A percentile compares a stretch with the other conserved stretches of the same genome.
Evolutionary conservation across 2,888 invertebrate genomes (phyloP).

Genomic region (Strigamia maritima): DNA sequence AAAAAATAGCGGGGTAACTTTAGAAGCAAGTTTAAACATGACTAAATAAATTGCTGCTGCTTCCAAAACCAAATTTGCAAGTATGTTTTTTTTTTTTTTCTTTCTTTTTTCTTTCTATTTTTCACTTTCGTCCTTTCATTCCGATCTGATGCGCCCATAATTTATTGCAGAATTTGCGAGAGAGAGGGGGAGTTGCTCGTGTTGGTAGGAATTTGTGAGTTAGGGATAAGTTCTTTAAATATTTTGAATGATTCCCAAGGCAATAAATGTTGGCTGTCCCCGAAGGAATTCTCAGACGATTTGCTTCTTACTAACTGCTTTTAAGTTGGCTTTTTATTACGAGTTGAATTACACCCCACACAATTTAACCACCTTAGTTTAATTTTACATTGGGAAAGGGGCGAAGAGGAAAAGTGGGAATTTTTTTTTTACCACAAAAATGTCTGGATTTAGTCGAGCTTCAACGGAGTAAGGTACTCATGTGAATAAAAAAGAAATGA

Average conservation of each 20-base stretch:
- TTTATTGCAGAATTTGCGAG: background rate
- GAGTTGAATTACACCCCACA: background rate
- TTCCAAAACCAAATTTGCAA: background rate
- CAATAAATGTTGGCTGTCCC: background rate
- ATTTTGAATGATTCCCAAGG: conserved; percentile 4
- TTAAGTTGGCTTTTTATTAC: background rate
- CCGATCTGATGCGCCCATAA: background rate
- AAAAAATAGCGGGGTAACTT: background rate
- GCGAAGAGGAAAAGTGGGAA: too few species aligned
- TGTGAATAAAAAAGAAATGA: too few species aligned
- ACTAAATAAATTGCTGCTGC: background rate
- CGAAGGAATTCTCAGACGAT: background rate
- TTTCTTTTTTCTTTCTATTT: background rate
- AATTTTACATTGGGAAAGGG: background rate
- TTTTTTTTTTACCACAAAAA: too few species aligned
- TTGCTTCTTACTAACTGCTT: background rate
- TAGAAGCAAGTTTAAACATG: background rate
- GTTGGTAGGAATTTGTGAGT: background rate
- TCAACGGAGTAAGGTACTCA: too few species aligned
- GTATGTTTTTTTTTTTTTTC: background rate
- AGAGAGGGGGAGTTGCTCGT: background rate
- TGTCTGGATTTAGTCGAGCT: too few species aligned
- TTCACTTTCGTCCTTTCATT: too few species aligned
- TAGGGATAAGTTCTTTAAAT: background rate
- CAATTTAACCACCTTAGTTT: background rate